phyloP scores from a whole-genome alignment of 2,113 vertebrate genomes.

The Lycocorax pyrrhopterus region DNA sequence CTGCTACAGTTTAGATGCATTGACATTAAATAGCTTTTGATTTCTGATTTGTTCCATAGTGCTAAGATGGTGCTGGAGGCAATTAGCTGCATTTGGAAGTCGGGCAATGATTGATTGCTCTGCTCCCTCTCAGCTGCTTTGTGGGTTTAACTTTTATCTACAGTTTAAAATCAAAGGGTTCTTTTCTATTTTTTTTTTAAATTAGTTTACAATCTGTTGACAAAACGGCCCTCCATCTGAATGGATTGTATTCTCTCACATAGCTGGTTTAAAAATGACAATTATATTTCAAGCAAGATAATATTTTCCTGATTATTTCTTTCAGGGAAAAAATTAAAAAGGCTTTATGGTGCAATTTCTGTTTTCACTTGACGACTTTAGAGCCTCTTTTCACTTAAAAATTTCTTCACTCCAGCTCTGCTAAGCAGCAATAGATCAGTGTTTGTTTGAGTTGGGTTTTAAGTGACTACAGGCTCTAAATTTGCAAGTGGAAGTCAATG shows the following conservation, averaged over 20 bases:
- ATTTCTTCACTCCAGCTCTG: background rate
- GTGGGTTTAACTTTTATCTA: slow-evolving; percentile 41
- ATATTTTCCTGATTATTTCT: background rate
- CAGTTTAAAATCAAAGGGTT: slow-evolving; percentile 3
- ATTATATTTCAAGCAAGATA: background rate
- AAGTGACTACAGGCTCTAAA: background rate
- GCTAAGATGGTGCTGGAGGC: slow-evolving; percentile 33
- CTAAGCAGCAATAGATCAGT: background rate
- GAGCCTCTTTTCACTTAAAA: background rate
- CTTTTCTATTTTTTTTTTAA: background rate
- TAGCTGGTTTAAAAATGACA: background rate
- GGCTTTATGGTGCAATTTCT: background rate
- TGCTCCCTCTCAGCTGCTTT: slow-evolving; percentile 28
- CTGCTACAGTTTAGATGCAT: background rate
- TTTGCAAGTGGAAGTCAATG: background rate
- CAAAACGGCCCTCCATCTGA: background rate
- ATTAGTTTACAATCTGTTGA: slow-evolving; percentile 13
- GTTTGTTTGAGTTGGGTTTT: background rate
- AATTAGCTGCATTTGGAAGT: slow-evolving; percentile 34
- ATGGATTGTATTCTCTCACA: background rate
- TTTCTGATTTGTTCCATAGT: slow-evolving; percentile 12
- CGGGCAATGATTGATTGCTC: slow-evolving; percentile 15
- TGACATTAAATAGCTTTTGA: slow-evolving; percentile 19
- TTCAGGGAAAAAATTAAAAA: background rate
- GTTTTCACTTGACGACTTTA: background rate